Conservation (phyloP, 2,113 vertebrate genomes). For the Lathamus discolor region DNA sequence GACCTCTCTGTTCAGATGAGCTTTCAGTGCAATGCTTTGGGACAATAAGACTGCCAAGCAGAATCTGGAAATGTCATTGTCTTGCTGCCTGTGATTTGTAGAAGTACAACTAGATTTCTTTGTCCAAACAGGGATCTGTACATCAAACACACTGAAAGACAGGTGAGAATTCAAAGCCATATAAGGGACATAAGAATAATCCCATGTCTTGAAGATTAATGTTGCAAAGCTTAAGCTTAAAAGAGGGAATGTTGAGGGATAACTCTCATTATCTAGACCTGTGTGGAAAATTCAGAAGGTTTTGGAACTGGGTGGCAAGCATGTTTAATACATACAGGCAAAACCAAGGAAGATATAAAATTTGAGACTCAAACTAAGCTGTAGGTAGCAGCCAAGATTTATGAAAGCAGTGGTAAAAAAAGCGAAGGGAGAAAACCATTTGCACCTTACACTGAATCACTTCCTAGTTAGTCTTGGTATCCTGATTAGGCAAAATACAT, state of each 20-base stretch:
- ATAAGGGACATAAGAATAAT: neutral
- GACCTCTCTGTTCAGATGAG: fast-evolving
- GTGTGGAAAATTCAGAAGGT: neutral
- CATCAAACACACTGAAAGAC: neutral
- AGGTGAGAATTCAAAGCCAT: neutral
- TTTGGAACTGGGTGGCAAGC: neutral
- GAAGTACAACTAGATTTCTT: neutral
- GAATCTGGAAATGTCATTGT: neutral
- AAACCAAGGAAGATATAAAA: neutral
- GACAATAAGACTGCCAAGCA: neutral
- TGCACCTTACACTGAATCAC: neutral
- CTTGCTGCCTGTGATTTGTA: neutral
- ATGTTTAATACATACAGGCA: neutral
- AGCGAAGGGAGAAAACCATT: neutral
- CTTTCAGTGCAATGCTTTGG: neutral
- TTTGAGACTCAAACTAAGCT: neutral
- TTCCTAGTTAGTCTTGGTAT: neutral
- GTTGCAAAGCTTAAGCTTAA: neutral
- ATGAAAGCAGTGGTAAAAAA: neutral
- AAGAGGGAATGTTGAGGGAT: neutral
- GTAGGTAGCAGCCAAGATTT: neutral
- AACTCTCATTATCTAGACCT: neutral
- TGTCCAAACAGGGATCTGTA: neutral
- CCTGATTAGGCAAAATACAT: neutral
- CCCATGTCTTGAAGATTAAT: neutral